Conservation (phyloP, 1,140 invertebrate genomes). For the Anastrepha ludens region DNA sequence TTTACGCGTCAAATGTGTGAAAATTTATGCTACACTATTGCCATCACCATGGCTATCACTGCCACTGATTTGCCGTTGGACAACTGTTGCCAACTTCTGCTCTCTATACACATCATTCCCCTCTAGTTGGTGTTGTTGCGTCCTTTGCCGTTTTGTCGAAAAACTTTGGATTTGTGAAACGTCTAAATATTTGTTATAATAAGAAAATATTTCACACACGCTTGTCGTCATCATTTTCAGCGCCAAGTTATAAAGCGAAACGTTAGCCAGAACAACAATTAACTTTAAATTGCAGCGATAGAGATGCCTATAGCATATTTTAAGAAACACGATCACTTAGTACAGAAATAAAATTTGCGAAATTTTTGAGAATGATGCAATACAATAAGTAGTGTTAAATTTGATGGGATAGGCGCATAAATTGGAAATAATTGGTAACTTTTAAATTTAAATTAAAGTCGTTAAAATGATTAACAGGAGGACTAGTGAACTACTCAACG, state of each 20-base stretch:
- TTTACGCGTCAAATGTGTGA: constrained; percentile 25
- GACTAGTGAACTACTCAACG: too few relatives aligned
- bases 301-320: background rate
- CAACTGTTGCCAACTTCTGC: constrained; percentile 20
- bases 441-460: too few relatives aligned
- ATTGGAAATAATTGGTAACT: too few relatives aligned
- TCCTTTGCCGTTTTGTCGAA: background rate
- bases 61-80: background rate
- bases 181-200: background rate
- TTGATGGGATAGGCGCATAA: too few relatives aligned
- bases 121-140: background rate
- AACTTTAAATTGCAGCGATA: background rate
- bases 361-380: constrained; percentile 9
- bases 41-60: background rate
- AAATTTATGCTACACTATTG: background rate
- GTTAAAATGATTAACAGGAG: too few relatives aligned
- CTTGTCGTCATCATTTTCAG: constrained; percentile 29
- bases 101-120: background rate
- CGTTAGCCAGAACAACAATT: background rate
- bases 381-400: too few relatives aligned
- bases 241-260: background rate
- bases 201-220: background rate
- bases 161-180: constrained; percentile 4
- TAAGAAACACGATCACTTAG: background rate
- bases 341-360: constrained; percentile 50